Evolutionary conservation across 2,113 vertebrate species (phyloP).

Genomic region (Stictonetta naevosa): DNA sequence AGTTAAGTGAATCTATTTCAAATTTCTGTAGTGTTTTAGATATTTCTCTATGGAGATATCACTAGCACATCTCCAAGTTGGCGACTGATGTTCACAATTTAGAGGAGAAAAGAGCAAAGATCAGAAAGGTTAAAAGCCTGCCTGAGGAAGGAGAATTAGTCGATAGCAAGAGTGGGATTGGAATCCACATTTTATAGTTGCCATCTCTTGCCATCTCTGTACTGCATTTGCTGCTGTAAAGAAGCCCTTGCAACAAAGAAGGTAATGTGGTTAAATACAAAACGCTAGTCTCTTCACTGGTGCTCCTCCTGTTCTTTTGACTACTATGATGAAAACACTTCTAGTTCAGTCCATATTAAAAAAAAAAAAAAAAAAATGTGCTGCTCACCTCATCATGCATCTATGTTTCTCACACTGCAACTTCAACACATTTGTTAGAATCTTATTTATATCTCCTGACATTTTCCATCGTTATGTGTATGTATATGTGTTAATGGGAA

Average conservation of each 20-base stretch:
- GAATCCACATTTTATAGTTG: neutral
- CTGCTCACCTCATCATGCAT: neutral
- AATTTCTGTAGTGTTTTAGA: neutral
- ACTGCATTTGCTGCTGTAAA: neutral
- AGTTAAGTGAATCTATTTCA: neutral
- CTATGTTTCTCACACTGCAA: neutral
- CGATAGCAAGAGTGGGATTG: neutral
- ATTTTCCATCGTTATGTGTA: conserved; percentile 26
- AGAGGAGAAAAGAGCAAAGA: neutral
- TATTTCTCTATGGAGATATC: neutral
- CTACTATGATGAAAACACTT: neutral
- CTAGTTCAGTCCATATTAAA: neutral
- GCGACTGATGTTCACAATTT: neutral
- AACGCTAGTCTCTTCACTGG: neutral
- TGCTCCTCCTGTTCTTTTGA: neutral
- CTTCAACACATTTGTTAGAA: neutral
- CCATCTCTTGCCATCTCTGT: neutral
- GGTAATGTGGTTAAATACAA: neutral
- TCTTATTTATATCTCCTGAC: neutral
- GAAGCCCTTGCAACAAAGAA: neutral
- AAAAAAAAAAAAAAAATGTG: neutral
- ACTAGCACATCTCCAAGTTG: neutral
- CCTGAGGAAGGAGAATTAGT: neutral
- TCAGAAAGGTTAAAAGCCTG: conserved; percentile 1
- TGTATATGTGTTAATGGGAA: neutral